phyloP scores from a whole-genome alignment of 2,888 invertebrate genomes.

The Diploptera punctata region DNA sequence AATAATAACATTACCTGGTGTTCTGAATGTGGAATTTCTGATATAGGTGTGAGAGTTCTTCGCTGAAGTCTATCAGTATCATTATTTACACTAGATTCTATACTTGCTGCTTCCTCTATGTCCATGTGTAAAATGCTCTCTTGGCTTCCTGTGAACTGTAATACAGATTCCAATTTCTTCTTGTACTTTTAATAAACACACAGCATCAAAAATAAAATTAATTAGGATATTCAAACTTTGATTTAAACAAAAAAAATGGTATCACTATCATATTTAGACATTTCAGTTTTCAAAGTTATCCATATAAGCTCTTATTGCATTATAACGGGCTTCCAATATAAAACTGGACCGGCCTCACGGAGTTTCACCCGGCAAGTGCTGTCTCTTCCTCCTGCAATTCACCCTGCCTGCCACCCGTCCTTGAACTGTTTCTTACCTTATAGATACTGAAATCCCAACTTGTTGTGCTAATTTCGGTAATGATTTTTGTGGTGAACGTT shows the following conservation, averaged over 20 bases:
- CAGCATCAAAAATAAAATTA: neutral
- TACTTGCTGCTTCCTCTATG: slow-evolving; percentile 56
- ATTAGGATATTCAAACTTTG: neutral
- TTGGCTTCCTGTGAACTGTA: slow-evolving; percentile 82
- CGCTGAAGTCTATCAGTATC: slow-evolving; percentile 9
- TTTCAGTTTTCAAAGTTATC: too few relatives aligned
- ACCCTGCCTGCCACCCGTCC: too few relatives aligned
- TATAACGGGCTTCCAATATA: too few relatives aligned
- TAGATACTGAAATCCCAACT: too few relatives aligned
- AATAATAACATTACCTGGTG: too few relatives aligned
- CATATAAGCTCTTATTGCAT: too few relatives aligned
- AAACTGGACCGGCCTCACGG: too few relatives aligned
- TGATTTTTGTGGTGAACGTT: too few relatives aligned
- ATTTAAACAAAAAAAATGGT: neutral
- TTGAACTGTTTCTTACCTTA: too few relatives aligned
- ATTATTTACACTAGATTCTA: slow-evolving; percentile 14
- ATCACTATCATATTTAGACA: neutral
- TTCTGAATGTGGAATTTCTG: neutral
- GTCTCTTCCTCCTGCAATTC: too few relatives aligned
- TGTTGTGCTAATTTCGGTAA: too few relatives aligned
- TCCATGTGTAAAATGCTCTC: slow-evolving; percentile 84
- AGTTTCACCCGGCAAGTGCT: too few relatives aligned
- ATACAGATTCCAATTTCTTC: slow-evolving; percentile 27
- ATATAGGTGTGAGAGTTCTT: neutral
- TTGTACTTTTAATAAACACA: neutral